A percentile compares a stretch with the other conserved stretches of the same genome.
Conservation (phyloP, 2,113 vertebrate species). For the Muscicapa adusta region DNA sequence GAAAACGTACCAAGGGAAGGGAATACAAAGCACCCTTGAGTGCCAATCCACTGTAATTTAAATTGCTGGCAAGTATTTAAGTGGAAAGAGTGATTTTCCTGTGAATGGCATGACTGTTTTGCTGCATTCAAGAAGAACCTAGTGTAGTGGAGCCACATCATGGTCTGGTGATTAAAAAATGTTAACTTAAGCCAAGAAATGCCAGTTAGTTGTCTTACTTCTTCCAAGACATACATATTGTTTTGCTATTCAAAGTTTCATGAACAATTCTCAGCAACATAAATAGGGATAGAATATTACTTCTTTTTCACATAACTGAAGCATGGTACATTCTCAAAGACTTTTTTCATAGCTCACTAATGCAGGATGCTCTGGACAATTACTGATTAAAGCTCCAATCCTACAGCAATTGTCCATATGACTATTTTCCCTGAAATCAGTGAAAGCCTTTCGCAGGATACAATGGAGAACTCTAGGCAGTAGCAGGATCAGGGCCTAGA, state of each 20-base stretch:
- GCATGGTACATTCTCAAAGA: neutral
- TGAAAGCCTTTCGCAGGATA: neutral
- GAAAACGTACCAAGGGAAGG: neutral
- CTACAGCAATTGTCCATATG: neutral
- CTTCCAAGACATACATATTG: neutral
- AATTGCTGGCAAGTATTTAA: neutral
- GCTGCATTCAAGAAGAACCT: conserved; percentile 16
- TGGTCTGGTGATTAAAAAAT: conserved; percentile 41
- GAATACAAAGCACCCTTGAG: neutral
- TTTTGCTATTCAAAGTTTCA: neutral
- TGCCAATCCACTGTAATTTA: neutral
- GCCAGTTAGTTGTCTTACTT: neutral
- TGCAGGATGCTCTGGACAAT: neutral
- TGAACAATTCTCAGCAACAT: neutral
- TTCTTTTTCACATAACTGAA: neutral
- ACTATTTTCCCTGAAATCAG: neutral
- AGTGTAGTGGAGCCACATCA: neutral
- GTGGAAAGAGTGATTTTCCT: conserved; percentile 3
- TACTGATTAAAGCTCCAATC: neutral
- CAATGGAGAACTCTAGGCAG: neutral
- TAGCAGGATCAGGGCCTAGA: neutral
- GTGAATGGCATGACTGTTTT: conserved; percentile 3
- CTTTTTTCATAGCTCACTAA: neutral
- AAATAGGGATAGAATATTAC: neutral
- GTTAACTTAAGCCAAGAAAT: conserved; percentile 1